Conservation (phyloP, 1,140 invertebrate genomes). For the Drosophila kikkawai region DNA sequence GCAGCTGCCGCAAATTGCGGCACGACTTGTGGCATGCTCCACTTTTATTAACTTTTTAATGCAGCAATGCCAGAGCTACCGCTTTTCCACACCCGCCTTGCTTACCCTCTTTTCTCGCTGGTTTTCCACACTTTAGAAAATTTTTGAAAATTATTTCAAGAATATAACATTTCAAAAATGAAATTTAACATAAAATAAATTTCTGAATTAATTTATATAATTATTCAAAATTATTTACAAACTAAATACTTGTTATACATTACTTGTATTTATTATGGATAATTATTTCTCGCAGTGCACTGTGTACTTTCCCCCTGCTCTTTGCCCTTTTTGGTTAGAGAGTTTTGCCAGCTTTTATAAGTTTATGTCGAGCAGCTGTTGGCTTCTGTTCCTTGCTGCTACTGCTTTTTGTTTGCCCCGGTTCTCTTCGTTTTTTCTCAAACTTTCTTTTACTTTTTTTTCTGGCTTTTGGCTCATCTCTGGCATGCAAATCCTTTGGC, state of each 20-base stretch:
- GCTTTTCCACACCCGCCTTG: neutral
- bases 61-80: slow-evolving; percentile 49
- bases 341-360: slow-evolving; percentile 55
- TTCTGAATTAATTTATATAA: neutral
- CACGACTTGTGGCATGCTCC: slow-evolving; percentile 82
- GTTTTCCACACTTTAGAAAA: neutral
- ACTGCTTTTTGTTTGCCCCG: slow-evolving; percentile 17
- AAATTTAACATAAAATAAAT: too few relatives aligned
- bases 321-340: slow-evolving; percentile 15
- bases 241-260: too few relatives aligned
- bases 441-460: slow-evolving; percentile 7
- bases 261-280: rapidly evolving
- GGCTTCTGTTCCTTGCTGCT: slow-evolving; percentile 17
- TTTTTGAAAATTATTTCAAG: too few relatives aligned
- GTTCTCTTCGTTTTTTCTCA: slow-evolving; percentile 1
- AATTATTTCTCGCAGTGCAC: neutral
- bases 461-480: slow-evolving; percentile 29
- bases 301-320: neutral
- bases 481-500: slow-evolving; percentile 40
- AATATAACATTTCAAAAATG: too few relatives aligned
- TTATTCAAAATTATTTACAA: neutral
- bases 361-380: slow-evolving; percentile 60
- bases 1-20: slow-evolving; percentile 81
- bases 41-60: slow-evolving; percentile 84
- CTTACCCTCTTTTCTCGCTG: neutral